Evolutionary conservation across 2,113 vertebrate genomes (phyloP), one percentile per base, ranked within the genome.

Genomic region (Myanophis thanlyinensis): DNA sequence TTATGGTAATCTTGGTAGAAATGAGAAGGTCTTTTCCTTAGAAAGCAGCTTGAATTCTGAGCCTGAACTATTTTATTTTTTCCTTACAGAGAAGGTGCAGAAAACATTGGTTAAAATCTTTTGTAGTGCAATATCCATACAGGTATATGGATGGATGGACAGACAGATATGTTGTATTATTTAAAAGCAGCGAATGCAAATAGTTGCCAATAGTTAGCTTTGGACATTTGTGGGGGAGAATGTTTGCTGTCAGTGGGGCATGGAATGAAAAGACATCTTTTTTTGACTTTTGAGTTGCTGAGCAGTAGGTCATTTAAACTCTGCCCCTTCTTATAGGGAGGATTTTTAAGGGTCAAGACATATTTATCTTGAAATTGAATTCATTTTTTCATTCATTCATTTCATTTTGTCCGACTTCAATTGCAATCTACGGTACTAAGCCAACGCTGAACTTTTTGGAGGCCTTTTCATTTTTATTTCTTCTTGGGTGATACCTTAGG

Each of bases 21-120:
- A 80, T 53, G 93, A 93, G 7, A 52, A 85, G 85, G 80, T 93
- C 86, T 49, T 93, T 89, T 49, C 20, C 11, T 27, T 18, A 46
- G 53, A 56, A 54, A 56, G n/a, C 27, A 62, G 88, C 35, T 80
- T 80, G 73, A 9, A 40, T 80, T 44, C 35, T 80, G 35, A 80
- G n/a, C n/a, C 67, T 1, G 0, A 80, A 22, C 7, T 40, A 7
- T 22, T 44, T 22, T 67, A 67, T 44, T 40, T 44, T 73, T 80
- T 80, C 7, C 73, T 80, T 22, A 1, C 35, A 80, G 35, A 44
- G 35, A 80, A 80, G 13, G 2, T 80, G 6, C 35, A 40, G 2
- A 40, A 80, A 80, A 40, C 85, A 30, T 51, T 13, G 48, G 49
- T 51, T 87, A 87, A 87, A 87, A 51, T 27, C 48, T n/a, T 80